Evolutionary conservation across 2,113 vertebrate genomes (phyloP).

Genomic region (Ictalurus furcatus): DNA sequence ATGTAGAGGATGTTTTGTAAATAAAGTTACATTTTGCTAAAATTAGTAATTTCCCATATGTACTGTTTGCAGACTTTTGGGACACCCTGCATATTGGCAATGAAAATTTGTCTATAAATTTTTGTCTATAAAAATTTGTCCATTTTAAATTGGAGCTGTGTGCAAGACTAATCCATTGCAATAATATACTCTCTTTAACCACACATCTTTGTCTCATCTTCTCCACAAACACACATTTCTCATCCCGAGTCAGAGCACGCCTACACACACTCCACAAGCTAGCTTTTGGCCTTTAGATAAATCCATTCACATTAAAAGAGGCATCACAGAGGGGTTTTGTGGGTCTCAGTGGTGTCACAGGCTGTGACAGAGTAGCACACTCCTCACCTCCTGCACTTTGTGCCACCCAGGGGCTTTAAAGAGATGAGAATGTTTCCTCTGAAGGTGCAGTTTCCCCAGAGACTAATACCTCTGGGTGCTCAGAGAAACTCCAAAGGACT

Average conservation of each 20-base stretch:
- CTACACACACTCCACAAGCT: slow-evolving; percentile 23
- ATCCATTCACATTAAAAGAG: slow-evolving; percentile 69
- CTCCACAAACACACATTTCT: slow-evolving; percentile 19
- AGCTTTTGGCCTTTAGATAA: slow-evolving; percentile 58
- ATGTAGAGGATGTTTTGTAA: too few relatives aligned
- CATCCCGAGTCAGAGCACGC: slow-evolving; percentile 27
- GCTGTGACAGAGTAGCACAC: slow-evolving; percentile 39
- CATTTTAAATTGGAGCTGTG: slow-evolving; percentile 46
- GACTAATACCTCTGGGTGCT: slow-evolving; percentile 40
- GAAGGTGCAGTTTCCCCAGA: slow-evolving; percentile 25
- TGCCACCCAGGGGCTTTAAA: slow-evolving; percentile 37
- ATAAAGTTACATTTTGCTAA: too few relatives aligned
- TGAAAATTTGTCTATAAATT: not conserved
- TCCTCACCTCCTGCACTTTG: slow-evolving; percentile 37
- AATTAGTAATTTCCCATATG: too few relatives aligned
- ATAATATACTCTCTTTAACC: slow-evolving; percentile 28
- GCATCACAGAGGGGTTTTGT: slow-evolving; percentile 60
- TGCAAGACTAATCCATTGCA: slow-evolving; percentile 40
- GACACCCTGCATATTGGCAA: not conserved
- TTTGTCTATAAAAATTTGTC: not conserved
- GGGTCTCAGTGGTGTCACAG: slow-evolving; percentile 56
- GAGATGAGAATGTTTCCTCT: slow-evolving; percentile 24
- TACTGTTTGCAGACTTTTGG: too few relatives aligned
- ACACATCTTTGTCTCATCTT: slow-evolving; percentile 28
- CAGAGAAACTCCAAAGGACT: slow-evolving; percentile 39